Base-by-base conservation (phyloP, 2,113 vertebrate genomes). In the Lepus europaeus region DNA sequence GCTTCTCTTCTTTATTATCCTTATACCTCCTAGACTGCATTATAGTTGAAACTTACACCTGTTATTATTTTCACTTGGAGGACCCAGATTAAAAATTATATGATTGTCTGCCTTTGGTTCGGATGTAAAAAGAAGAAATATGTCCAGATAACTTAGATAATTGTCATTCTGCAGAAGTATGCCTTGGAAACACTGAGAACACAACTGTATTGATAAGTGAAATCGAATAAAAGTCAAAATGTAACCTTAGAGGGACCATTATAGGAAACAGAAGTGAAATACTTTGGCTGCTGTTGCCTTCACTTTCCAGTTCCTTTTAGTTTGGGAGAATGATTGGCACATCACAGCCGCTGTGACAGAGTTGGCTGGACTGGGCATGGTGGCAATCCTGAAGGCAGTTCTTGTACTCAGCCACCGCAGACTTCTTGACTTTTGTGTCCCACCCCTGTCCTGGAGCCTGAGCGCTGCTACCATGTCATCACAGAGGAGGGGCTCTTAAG, bases 41-140 rank as follows among this genome's bases (percentile, higher is more conserved):
- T 51, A n/a, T 39, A 78, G 92, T 27, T 51, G 22, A 93, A 94
- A 85, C 17, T 78, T 95, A 22, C 85, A 72, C 39, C 16, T n/a
- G 22, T 56, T n/a, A 16, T 68, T 89, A 16, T 6, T n/a, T 89
- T 95, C 49, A 31, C 29, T 80, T 84, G 51, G 77, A 90, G 53
- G 36, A 70, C 4, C 23, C 53, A 70, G 27, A 49, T 87, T 79
- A 91, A 80, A 59, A 95, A 95, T 81, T 49, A 51, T 6, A 83
- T n/a, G 39, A 70, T 79, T 82, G 51, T 70, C n/a, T 89, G 56
- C 23, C n/a, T 89, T 61, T 68, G 31, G 31, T 72, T 66, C 68
- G 36, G 49, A 84, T 73, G 17, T 76, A 72, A 84, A 91, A 29
- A 17, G 14, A 76, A 87, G 31, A 63, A 84, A 80, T 63, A 7